Evolutionary conservation across 1,140 invertebrate species (phyloP).

Genomic region (Elysia chlorotica): DNA sequence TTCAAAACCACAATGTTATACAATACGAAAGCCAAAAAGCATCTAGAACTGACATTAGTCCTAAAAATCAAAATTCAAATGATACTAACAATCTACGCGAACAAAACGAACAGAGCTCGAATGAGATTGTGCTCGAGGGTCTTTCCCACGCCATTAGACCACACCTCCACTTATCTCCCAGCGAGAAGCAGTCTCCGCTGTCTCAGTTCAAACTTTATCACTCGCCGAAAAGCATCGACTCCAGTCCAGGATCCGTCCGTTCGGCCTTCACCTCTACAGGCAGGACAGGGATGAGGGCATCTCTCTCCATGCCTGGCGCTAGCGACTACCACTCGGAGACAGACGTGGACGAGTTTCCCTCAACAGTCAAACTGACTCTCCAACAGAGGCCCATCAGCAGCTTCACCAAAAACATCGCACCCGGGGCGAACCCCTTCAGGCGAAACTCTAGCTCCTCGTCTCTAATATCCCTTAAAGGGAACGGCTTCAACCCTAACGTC

Average conservation of each 20-base stretch:
- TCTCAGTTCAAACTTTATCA: not conserved
- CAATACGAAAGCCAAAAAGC: too few relatives aligned
- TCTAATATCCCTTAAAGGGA: not conserved
- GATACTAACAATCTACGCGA: too few relatives aligned
- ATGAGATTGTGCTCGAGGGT: too few relatives aligned
- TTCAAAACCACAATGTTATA: too few relatives aligned
- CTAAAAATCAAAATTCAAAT: too few relatives aligned
- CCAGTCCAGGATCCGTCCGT: not conserved
- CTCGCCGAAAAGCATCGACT: slow-evolving; percentile 6
- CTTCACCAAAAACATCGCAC: not conserved
- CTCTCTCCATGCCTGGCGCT: not conserved
- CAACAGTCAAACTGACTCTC: not conserved
- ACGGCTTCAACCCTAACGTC: not conserved
- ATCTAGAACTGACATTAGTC: too few relatives aligned
- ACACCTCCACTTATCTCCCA: too few relatives aligned
- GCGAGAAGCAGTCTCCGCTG: not conserved
- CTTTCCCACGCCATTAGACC: too few relatives aligned
- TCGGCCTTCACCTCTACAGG: not conserved
- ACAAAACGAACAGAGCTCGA: too few relatives aligned
- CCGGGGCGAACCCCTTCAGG: not conserved
- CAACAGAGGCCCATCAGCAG: not conserved
- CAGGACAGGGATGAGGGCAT: not conserved
- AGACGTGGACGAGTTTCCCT: slow-evolving; percentile 18
- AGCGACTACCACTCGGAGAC: slow-evolving; percentile 5
- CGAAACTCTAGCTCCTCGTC: not conserved